Evolutionary conservation across 1,140 invertebrate genomes (phyloP).

Genomic region (Proales similis): DNA sequence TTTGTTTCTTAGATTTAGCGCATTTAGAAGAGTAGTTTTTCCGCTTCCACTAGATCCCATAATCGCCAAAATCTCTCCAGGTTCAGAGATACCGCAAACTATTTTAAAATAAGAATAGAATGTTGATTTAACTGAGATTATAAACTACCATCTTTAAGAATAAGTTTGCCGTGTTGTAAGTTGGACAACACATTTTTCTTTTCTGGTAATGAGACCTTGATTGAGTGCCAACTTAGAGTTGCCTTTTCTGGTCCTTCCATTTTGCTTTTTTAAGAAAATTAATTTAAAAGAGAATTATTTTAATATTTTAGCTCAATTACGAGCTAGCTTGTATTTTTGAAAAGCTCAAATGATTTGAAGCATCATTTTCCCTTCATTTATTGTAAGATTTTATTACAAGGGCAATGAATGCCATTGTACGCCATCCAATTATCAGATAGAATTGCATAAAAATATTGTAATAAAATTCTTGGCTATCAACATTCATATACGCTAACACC

Average conservation of each 20-base stretch:
- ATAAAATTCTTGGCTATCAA: neutral
- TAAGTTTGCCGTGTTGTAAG: no score
- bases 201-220: slow-evolving; percentile 5
- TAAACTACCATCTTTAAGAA: no score
- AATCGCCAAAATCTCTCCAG: slow-evolving; percentile 70
- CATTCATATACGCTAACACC: neutral
- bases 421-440: neutral
- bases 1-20: slow-evolving; percentile 60
- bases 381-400: neutral
- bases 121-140: no score
- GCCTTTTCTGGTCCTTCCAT: neutral
- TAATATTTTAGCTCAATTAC: neutral
- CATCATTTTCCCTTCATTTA: neutral
- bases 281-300: neutral
- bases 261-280: no score
- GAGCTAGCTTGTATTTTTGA: no score
- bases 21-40: slow-evolving; percentile 75
- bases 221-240: neutral
- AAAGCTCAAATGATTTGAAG: no score
- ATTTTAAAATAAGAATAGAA: no score
- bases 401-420: neutral
- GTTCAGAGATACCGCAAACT: slow-evolving; percentile 66
- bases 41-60: slow-evolving; percentile 75
- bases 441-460: neutral
- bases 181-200: no score